These are phyloP conservation scores for Brachyistius frenatus DNA, from an alignment of 2,113 vertebrate species.

Conservation along the genomic window DNA sequence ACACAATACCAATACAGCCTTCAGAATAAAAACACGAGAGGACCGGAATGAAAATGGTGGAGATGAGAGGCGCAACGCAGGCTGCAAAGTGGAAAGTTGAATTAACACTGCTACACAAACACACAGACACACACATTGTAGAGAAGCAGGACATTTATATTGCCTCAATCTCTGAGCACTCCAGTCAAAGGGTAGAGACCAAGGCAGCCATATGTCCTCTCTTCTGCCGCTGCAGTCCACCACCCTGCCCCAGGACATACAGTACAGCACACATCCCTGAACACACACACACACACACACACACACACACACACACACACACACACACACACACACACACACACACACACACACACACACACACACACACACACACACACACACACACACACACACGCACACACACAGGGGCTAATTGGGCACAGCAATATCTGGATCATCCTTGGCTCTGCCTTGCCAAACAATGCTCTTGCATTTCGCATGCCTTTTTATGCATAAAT, in stretches of 20 bases:
- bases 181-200: constrained; percentile 51
- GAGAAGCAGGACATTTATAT: constrained; percentile 39
- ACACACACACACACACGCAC: constrained; percentile 9
- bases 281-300: background rate
- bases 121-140: constrained; percentile 9
- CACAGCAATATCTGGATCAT: constrained; percentile 35
- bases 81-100: constrained; percentile 43
- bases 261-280: constrained; percentile 18
- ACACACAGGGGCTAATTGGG: constrained; percentile 40
- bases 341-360: background rate
- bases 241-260: constrained; percentile 54
- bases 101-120: constrained; percentile 10
- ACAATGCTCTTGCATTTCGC: constrained; percentile 4
- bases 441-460: constrained; percentile 19
- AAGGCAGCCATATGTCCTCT: constrained; percentile 69
- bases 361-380: background rate
- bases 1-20: constrained; percentile 1
- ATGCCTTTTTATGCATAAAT: constrained; percentile 16
- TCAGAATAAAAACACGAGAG: constrained; percentile 20
- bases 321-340: constrained; percentile 3
- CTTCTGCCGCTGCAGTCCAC: constrained; percentile 54
- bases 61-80: constrained; percentile 32
- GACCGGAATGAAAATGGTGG: constrained; percentile 56
- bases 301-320: constrained; percentile 13
- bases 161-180: constrained; percentile 48